Evolutionary conservation across 2,888 invertebrate genomes (phyloP).

Genomic region (Catocala fraxini): DNA sequence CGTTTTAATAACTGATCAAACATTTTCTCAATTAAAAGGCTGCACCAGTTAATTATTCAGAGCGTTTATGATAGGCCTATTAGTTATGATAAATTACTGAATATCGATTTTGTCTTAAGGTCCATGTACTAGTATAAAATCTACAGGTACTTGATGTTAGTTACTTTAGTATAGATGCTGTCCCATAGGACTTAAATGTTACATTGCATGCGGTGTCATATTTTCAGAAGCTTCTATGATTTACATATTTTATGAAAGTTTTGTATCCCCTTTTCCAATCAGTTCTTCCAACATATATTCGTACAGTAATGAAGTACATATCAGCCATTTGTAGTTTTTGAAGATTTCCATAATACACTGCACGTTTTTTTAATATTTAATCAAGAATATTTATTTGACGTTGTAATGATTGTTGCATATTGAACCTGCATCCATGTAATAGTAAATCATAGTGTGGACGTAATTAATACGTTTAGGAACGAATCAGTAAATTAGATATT

Average conservation of each 20-base stretch:
- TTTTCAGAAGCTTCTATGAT: slow-evolving; percentile 35
- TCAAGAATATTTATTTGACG: slow-evolving; percentile 41
- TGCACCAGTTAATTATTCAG: slow-evolving; percentile 41
- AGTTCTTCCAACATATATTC: slow-evolving; percentile 31
- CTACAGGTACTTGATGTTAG: slow-evolving; percentile 81
- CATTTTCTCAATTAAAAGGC: slow-evolving; percentile 11
- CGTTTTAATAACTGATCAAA: background rate
- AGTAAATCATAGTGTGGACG: slow-evolving; percentile 60
- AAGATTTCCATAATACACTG: slow-evolving; percentile 34
- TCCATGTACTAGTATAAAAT: slow-evolving; percentile 73
- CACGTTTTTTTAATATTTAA: slow-evolving; percentile 26
- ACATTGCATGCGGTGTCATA: slow-evolving; percentile 64
- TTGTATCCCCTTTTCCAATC: slow-evolving; percentile 14
- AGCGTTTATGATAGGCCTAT: slow-evolving; percentile 73
- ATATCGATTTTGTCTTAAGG: slow-evolving; percentile 65
- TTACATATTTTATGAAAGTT: slow-evolving; percentile 14
- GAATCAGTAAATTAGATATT: slow-evolving; percentile 81
- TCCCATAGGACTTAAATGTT: slow-evolving; percentile 61
- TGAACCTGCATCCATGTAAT: slow-evolving; percentile 45
- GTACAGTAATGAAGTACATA: slow-evolving; percentile 70
- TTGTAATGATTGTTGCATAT: slow-evolving; percentile 39
- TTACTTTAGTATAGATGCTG: slow-evolving; percentile 70
- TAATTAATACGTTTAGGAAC: slow-evolving; percentile 71
- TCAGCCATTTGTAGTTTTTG: slow-evolving; percentile 62
- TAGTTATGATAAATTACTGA: slow-evolving; percentile 59